phyloP scores from a whole-genome alignment of 2,113 vertebrate genomes.

The Clarias gariepinus region DNA sequence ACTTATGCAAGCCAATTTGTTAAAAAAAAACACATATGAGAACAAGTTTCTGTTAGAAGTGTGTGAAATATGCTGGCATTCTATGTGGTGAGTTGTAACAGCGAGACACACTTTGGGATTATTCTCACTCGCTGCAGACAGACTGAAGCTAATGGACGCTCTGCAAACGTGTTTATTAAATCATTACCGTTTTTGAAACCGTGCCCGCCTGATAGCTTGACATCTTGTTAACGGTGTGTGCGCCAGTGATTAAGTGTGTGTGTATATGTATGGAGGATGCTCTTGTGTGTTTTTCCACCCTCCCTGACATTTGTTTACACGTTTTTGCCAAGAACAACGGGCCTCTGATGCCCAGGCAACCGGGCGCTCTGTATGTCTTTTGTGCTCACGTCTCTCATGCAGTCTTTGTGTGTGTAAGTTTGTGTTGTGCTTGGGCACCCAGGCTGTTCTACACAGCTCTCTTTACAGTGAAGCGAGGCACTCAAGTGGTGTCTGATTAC shows the following conservation, averaged over 20 bases:
- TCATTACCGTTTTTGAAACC: constrained; percentile 65
- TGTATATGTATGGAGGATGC: not conserved
- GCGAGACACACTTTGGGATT: not conserved
- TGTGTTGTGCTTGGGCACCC: not conserved
- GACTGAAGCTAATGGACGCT: constrained; percentile 10
- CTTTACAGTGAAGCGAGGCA: not conserved
- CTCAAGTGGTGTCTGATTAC: constrained; percentile 54
- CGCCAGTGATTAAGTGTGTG: constrained; percentile 7
- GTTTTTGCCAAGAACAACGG: constrained; percentile 53
- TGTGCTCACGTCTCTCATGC: constrained; percentile 18
- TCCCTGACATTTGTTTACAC: constrained; percentile 44
- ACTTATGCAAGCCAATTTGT: not conserved
- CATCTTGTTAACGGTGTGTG: constrained; percentile 30
- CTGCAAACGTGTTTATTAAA: constrained; percentile 53
- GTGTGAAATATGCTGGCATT: constrained; percentile 8
- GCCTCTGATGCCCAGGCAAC: constrained; percentile 55
- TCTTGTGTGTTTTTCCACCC: constrained; percentile 45
- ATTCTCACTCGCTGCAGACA: constrained; percentile 3
- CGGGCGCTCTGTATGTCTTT: constrained; percentile 1
- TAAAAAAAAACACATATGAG: not conserved
- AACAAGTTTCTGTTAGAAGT: not conserved
- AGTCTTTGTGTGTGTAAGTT: not conserved
- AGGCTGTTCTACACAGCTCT: constrained; percentile 14
- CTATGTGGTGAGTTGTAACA: not conserved
- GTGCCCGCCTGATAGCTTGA: constrained; percentile 48